A percentile compares a stretch with the other conserved stretches of the same genome.
These are phyloP conservation scores for Prionchulus punctatus DNA, from an alignment of 2,888 invertebrate genomes.

Conservation along the genomic window DNA sequence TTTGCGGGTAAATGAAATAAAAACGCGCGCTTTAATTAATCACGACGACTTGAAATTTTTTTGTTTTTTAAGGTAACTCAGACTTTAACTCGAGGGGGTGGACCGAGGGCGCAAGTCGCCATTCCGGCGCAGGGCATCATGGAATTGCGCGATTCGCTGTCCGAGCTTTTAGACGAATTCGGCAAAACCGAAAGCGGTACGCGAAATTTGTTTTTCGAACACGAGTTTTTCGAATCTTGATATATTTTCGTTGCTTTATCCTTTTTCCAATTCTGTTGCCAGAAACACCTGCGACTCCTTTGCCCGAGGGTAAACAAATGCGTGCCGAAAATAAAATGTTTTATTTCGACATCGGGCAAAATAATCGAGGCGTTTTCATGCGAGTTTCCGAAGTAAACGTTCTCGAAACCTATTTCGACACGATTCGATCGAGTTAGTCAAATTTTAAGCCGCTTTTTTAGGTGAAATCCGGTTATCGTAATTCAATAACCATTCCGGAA, in stretches of 20 bases:
- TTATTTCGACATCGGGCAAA: conserved; percentile 98
- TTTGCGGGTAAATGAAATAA: conserved; percentile 62
- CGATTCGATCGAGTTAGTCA: neutral
- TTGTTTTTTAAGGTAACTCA: conserved; percentile 67
- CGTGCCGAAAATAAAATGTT: conserved; percentile 99
- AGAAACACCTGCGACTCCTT: conserved; percentile 20
- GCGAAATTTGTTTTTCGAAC: too few relatives aligned
- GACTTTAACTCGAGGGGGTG: conserved; percentile 73
- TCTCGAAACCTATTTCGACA: neutral
- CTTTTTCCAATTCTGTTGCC: too few relatives aligned
- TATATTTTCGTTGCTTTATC: too few relatives aligned
- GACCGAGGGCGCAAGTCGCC: conserved; percentile 63
- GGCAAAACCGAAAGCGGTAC: conserved; percentile 70
- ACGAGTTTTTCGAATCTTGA: too few relatives aligned
- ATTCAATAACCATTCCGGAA: conserved; percentile 95
- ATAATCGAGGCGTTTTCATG: conserved; percentile 96
- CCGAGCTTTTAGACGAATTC: conserved; percentile 85
- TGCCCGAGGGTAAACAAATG: conserved; percentile 56
- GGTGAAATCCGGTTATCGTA: conserved; percentile 96
- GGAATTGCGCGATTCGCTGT: conserved; percentile 91
- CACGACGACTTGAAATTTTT: too few relatives aligned
- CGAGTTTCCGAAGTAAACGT: conserved; percentile 85
- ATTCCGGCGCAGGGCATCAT: conserved; percentile 98
- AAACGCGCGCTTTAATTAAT: too few relatives aligned
- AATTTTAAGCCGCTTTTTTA: too few relatives aligned